Percentiles rank a stretch among this genome's conserved stretches.
These are phyloP conservation scores for Autographa pulchrina DNA, from an alignment of 2,888 invertebrate genomes.

Conservation along the genomic window DNA sequence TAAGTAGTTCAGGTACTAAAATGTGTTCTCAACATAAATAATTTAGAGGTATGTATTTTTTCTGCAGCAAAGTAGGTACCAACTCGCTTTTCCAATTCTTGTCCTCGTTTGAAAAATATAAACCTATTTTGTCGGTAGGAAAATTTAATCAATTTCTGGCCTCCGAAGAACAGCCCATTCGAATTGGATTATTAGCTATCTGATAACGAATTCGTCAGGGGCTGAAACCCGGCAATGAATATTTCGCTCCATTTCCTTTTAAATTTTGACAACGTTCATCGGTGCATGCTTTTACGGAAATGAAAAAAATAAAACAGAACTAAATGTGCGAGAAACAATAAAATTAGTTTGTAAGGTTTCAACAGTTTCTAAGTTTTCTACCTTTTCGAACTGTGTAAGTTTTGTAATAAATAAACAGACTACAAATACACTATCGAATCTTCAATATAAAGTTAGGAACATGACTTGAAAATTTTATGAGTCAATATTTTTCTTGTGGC, in stretches of 20 bases:
- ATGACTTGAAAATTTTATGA: conserved; percentile 31
- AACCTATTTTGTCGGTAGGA: conserved; percentile 35
- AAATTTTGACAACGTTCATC: conserved; percentile 62
- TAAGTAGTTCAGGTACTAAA: not conserved
- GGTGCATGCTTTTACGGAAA: conserved; percentile 49
- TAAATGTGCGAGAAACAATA: not conserved
- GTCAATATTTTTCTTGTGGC: conserved; percentile 42
- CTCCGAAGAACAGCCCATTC: conserved; percentile 60
- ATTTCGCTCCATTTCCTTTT: conserved; percentile 69
- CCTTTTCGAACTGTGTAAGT: not conserved
- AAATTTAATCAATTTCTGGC: conserved; percentile 51
- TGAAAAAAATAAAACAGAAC: conserved; percentile 28
- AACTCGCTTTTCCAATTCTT: not conserved
- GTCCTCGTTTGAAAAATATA: conserved; percentile 21
- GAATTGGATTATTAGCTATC: conserved; percentile 81
- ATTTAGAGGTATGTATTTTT: not conserved
- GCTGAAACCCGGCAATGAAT: conserved; percentile 75
- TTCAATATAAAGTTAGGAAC: not conserved
- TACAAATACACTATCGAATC: conserved; percentile 8
- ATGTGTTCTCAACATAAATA: not conserved
- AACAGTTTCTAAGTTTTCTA: not conserved
- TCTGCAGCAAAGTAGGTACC: not conserved
- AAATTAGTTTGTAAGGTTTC: not conserved
- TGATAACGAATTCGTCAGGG: conserved; percentile 78
- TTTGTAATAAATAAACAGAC: conserved; percentile 10